Evolutionary conservation across 2,113 vertebrate genomes (phyloP).

Genomic region (Psittacus erithacus): DNA sequence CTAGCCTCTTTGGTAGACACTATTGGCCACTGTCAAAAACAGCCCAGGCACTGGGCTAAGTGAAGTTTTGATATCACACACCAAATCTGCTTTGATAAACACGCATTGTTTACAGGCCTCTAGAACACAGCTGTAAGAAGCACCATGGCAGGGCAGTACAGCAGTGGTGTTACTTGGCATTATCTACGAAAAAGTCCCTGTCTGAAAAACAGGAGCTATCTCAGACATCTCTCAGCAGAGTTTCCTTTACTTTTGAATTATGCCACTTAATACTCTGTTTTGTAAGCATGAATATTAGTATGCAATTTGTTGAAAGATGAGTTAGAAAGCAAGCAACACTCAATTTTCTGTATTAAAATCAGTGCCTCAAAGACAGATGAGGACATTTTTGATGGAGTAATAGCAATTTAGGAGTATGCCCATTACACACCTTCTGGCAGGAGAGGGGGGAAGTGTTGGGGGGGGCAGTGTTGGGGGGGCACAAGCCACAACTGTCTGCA

Average conservation of each 20-base stretch:
- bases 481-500: neutral
- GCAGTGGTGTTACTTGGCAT: neutral
- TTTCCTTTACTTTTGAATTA: neutral
- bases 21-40: neutral
- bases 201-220: neutral
- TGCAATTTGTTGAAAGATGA: neutral
- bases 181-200: neutral
- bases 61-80: neutral
- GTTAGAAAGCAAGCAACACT: neutral
- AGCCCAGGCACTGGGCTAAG: neutral
- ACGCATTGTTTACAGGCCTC: neutral
- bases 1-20: neutral
- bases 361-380: neutral
- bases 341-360: neutral
- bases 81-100: neutral
- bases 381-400: neutral
- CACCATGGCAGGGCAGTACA: accelerated
- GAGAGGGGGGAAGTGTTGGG: too few species aligned
- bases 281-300: neutral
- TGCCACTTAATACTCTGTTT: neutral
- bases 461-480: too few species aligned
- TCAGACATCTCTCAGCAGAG: neutral
- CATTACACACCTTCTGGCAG: too few species aligned
- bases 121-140: accelerated
- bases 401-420: neutral